Evolutionary conservation across 2,113 vertebrate species (phyloP), one percentile per base, ranked within the genome.

Genomic region (Syrmaticus mikado): DNA sequence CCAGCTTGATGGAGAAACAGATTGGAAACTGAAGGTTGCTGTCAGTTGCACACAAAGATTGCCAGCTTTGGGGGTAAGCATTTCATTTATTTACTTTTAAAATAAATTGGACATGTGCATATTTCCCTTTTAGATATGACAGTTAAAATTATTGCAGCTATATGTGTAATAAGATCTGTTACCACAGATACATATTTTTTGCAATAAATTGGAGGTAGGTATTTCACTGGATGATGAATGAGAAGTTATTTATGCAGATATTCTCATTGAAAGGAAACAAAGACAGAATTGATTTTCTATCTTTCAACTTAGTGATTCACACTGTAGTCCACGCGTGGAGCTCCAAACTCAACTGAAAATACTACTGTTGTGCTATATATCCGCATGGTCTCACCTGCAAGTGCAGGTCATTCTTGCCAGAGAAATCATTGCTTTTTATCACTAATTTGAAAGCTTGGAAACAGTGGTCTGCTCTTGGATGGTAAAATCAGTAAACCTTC

Each of bases 1-100:
- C 89, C 99, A 99, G 96, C 98, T 99, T 4, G 99, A 99, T 62
- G 99, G 99, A 70, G 99, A 99, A 92, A 99, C 99, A 1, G 99
- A 99, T 96, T 99, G 99, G 99, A 99, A 99, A 87, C 98, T 99
- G 92, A 99, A 99, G 96, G 98, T 99, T 50, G 98, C 99, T 4
- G 99, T 99, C 41, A 98, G 97, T 90, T 99, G 99, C 97, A 99
- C 99, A 2, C 99, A 99, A 57, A 98, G 99, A 67, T 98, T 99
- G 7, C 98, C 99, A 10, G 98, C 99, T 43, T 94, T 99, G 38
- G 99, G 99, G 98, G 99, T 99, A 97, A 95, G 98, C 40, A 27
- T 65, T 64, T 21, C 8, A 15, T 19, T 4, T 41, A 2, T 62
- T 58, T 22, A 11, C 24, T 85, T 92, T 83, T 52, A 67, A 46